A percentile compares a stretch with the other conserved stretches of the same genome.
phyloP scores from a whole-genome alignment of 2,797 vertebrate species.

The Etheostoma nigrum region DNA sequence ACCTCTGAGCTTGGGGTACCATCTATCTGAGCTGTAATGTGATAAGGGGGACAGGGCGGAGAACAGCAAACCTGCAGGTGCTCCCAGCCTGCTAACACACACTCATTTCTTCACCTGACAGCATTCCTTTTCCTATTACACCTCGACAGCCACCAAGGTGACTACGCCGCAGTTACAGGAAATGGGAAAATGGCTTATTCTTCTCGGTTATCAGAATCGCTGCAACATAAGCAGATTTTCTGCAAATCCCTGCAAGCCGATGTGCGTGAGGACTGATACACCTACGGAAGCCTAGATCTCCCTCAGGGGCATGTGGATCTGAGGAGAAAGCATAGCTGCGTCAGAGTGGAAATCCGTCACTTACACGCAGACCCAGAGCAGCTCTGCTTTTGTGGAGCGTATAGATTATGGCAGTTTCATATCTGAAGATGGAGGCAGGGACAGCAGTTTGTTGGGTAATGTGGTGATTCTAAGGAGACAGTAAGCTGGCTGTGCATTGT shows the following conservation, averaged over 20 bases:
- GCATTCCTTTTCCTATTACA: slow-evolving; percentile 59
- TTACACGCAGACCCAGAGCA: slow-evolving; percentile 30
- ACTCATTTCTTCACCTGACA: slow-evolving; percentile 73
- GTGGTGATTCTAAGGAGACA: slow-evolving; percentile 31
- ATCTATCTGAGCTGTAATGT: slow-evolving; percentile 81
- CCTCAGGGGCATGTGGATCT: slow-evolving; percentile 32
- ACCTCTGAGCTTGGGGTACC: slow-evolving; percentile 72
- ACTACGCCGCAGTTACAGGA: slow-evolving; percentile 44
- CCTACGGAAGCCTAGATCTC: slow-evolving; percentile 32
- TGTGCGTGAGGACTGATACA: slow-evolving; percentile 46
- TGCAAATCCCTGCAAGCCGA: slow-evolving; percentile 60
- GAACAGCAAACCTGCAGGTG: slow-evolving; percentile 66
- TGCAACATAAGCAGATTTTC: slow-evolving; percentile 63
- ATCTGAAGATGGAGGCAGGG: slow-evolving; percentile 32
- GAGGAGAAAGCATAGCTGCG: slow-evolving; percentile 11
- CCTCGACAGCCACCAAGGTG: slow-evolving; percentile 58
- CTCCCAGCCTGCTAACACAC: slow-evolving; percentile 49
- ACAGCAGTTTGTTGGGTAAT: slow-evolving; percentile 15
- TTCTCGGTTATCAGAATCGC: slow-evolving; percentile 50
- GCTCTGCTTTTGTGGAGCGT: slow-evolving; percentile 26
- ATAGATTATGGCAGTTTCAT: slow-evolving; percentile 46
- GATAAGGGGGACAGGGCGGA: slow-evolving; percentile 73
- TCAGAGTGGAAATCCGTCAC: slow-evolving; percentile 47
- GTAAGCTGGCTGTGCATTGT: slow-evolving; percentile 35
- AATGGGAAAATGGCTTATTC: slow-evolving; percentile 58